Conservation (phyloP, 2,888 invertebrate genomes). For the Thecophora atra region DNA sequence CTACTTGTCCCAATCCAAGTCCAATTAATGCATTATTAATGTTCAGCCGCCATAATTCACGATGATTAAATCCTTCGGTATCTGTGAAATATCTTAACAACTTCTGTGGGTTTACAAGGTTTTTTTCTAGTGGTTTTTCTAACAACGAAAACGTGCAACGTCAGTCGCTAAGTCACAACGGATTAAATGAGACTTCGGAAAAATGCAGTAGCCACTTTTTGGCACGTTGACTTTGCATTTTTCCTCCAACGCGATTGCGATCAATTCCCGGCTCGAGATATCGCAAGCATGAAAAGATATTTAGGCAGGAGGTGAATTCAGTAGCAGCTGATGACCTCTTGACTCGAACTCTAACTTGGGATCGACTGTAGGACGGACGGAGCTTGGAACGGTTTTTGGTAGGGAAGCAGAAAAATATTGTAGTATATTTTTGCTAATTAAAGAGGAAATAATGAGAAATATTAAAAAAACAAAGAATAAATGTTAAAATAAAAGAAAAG, state of each 20-base stretch:
- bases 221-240: conserved; percentile 56
- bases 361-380: too few species aligned
- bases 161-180: conserved; percentile 46
- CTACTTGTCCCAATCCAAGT: background rate
- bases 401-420: background rate
- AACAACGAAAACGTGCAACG: conserved; percentile 62
- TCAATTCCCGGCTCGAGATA: conserved; percentile 41
- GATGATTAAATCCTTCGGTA: conserved; percentile 63
- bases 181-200: conserved; percentile 37
- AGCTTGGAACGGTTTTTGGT: too few species aligned
- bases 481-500: too few species aligned
- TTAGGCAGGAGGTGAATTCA: conserved; percentile 41
- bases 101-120: conserved; percentile 51
- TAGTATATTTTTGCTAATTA: too few species aligned
- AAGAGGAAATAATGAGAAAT: too few species aligned
- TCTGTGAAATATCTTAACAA: conserved; percentile 63
- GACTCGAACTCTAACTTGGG: conserved; percentile 34
- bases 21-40: conserved; percentile 48
- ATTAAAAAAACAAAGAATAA: too few species aligned
- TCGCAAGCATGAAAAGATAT: background rate
- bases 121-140: conserved; percentile 38
- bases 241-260: conserved; percentile 51
- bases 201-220: conserved; percentile 64
- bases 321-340: conserved; percentile 44
- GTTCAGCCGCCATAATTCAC: conserved; percentile 51